Base-by-base conservation (phyloP, 2,797 vertebrate genomes). In the Glossophaga mutica region DNA sequence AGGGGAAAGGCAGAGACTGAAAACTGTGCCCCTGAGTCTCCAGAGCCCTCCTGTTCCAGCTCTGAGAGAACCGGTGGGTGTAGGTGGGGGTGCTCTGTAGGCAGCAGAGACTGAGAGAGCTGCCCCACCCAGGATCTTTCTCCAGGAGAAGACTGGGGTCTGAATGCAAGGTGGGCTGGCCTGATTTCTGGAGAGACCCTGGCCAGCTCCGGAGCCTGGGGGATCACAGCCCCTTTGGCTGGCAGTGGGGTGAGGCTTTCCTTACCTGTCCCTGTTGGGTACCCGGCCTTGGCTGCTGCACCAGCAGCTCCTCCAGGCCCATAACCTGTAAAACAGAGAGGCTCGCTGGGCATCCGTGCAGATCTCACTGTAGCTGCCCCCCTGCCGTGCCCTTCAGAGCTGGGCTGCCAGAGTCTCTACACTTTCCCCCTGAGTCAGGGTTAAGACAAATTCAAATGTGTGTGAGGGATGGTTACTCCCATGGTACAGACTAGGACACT, bases 201-300 rank as follows among this genome's bases (percentile, higher is more conserved):
- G 22, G 37, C 26, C 78, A 44, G 48, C 22, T 46, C 65, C 14
- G 39, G 81, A 87, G 34, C 39, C 46, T 9, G n/a, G 3, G 62
- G 8, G 10, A 57, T 7, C 10, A 22, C 37, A 5, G 34, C 14
- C 50, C 57, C 3, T 57, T 37, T 10, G 44, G 29, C 37, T 71
- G 62, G 24, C 22, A 62, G 62, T 34, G 57, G 39, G 50, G 15
- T 0, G 46, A 90, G 22, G 8, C 8, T 37, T 48, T 79, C 39
- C 87, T 97, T 97, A 99, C 99, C 99, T 97, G 99, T 99, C 90
- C 99, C 99, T 0, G 99, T 98, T 70, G 99, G 99, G 98, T 99
- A 99, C 90, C 99, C 99, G 18, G 99, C 99, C 77, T 98, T 99
- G 70, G 98, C 98, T 0, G 19, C 97, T n/a, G 96, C 98, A 6